These are phyloP conservation scores for Ptychadena robeensis DNA, from an alignment of 2,797 vertebrate genomes.

Conservation along the genomic window DNA sequence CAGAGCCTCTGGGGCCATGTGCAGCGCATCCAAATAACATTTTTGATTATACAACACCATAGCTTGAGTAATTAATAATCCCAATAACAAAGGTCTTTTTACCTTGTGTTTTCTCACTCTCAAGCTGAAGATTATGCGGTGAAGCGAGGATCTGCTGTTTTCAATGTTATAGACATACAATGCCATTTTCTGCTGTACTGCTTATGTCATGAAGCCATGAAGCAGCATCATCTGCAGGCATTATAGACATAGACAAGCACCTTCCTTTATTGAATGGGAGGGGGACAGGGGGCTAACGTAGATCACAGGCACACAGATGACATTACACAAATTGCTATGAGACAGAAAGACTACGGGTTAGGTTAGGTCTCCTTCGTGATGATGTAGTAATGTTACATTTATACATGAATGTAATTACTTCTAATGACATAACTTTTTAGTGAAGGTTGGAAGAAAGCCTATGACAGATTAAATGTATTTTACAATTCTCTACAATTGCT, in stretches of 20 bases:
- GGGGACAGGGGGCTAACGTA: slow-evolving; percentile 1
- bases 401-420: slow-evolving; percentile 27
- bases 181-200: slow-evolving; percentile 6
- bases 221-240: not conserved
- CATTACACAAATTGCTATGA: slow-evolving; percentile 35
- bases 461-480: not conserved
- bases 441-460: not conserved
- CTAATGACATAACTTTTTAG: slow-evolving; percentile 9
- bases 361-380: slow-evolving; percentile 14
- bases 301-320: slow-evolving; percentile 22
- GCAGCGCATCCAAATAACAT: not conserved
- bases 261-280: slow-evolving; percentile 1
- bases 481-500: not conserved
- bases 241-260: not conserved
- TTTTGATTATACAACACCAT: not conserved
- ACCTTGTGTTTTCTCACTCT: not conserved
- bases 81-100: not conserved
- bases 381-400: slow-evolving; percentile 26
- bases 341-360: slow-evolving; percentile 6
- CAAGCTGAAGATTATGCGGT: not conserved
- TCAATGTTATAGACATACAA: not conserved
- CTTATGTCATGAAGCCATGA: slow-evolving; percentile 1
- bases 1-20: too few species aligned
- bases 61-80: not conserved
- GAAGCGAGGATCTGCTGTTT: not conserved